These are phyloP conservation scores for Cettia cetti DNA, from an alignment of 2,113 vertebrate species.

Conservation along the genomic window DNA sequence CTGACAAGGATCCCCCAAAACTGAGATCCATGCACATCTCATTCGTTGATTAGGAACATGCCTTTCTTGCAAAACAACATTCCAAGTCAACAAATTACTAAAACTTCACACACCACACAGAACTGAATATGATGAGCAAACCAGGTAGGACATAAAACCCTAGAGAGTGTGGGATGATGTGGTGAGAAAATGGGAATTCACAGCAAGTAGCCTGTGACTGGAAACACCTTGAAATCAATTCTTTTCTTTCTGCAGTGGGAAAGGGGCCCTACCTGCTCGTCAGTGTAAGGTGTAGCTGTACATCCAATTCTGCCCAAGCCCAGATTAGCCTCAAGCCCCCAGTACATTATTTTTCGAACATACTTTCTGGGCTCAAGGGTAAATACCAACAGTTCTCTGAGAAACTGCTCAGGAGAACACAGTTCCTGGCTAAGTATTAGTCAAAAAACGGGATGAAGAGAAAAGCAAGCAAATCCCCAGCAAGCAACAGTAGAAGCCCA, in stretches of 20 bases:
- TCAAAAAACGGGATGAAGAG: not conserved
- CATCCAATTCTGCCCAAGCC: not conserved
- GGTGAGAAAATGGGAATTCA: not conserved
- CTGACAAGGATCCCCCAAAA: not conserved
- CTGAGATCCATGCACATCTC: not conserved
- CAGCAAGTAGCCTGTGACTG: not conserved
- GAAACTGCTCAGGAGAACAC: not conserved
- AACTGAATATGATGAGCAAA: not conserved
- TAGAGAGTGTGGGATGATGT: rapidly evolving
- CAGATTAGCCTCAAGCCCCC: not conserved
- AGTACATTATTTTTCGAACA: not conserved
- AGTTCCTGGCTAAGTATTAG: not conserved
- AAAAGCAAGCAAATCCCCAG: not conserved
- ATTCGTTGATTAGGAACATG: not conserved
- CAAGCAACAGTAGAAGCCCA: not conserved
- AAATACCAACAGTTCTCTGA: not conserved
- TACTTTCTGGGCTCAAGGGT: not conserved
- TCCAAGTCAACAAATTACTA: not conserved
- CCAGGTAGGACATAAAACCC: not conserved
- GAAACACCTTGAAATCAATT: not conserved
- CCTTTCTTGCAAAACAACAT: not conserved
- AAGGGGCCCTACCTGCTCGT: not conserved
- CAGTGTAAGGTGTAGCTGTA: not conserved
- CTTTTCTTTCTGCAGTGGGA: not conserved
- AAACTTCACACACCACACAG: not conserved